Evolutionary conservation across 2,797 vertebrate species (phyloP).

Genomic region (Distichodus sexfasciatus): DNA sequence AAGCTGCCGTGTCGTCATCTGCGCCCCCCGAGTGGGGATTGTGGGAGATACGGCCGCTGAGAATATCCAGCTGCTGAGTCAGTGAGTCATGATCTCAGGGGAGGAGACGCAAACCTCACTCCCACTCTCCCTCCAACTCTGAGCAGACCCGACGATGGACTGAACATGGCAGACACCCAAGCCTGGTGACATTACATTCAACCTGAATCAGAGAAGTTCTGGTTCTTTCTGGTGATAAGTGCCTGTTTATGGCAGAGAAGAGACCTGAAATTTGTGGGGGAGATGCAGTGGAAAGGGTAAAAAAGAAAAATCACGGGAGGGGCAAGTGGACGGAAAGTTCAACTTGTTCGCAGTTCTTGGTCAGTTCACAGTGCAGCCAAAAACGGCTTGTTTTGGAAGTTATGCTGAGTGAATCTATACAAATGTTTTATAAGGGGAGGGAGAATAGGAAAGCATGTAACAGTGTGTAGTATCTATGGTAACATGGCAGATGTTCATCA

Average conservation of each 20-base stretch:
- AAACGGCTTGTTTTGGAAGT: background rate
- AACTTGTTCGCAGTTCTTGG: background rate
- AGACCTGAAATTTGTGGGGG: background rate
- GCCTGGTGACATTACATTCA: conserved; percentile 7
- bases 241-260: background rate
- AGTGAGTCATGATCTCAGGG: conserved; percentile 69
- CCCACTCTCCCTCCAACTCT: conserved; percentile 3
- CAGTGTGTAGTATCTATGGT: conserved; percentile 8
- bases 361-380: background rate
- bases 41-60: conserved; percentile 67
- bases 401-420: conserved; percentile 1
- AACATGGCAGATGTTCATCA: conserved; percentile 19
- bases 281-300: background rate
- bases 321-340: background rate
- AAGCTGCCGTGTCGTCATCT: conserved; percentile 64
- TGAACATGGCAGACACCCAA: background rate
- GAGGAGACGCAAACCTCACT: conserved; percentile 31
- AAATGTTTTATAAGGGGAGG: conserved; percentile 8
- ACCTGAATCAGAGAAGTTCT: conserved; percentile 23
- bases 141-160: background rate
- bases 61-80: conserved; percentile 74
- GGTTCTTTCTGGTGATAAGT: background rate
- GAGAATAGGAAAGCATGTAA: conserved; percentile 7
- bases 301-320: background rate
- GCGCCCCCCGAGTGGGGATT: conserved; percentile 58